These are phyloP conservation scores for Sclerodermus sp. DNA, from an alignment of 2,888 invertebrate genomes.

Conservation along the genomic window DNA sequence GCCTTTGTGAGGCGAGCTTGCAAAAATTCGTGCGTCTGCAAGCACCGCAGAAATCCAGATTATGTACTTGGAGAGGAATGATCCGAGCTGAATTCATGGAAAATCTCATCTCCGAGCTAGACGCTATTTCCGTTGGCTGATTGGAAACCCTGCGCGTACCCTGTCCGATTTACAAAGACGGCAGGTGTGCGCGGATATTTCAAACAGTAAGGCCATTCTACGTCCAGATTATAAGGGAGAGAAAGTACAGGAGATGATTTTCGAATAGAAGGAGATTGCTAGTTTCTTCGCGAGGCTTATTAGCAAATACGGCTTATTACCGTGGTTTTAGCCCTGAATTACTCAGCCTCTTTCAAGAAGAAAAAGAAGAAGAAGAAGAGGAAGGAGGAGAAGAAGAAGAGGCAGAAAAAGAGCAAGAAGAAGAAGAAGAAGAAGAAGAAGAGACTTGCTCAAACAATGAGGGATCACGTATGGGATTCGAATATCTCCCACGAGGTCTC, in stretches of 20 bases:
- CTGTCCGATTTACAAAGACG: conserved; percentile 15
- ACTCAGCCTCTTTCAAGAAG: too few species aligned
- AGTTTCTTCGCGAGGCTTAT: conserved; percentile 2
- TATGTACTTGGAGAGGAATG: conserved; percentile 9
- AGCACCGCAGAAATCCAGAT: conserved; percentile 19
- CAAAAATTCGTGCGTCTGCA: conserved; percentile 14
- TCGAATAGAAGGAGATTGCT: conserved; percentile 11
- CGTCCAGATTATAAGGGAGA: neutral
- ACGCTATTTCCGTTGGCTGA: conserved; percentile 45
- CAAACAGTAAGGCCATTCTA: conserved; percentile 15
- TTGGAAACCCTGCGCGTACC: conserved; percentile 35
- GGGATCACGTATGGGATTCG: too few species aligned
- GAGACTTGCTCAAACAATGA: too few species aligned
- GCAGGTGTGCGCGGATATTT: conserved; percentile 15
- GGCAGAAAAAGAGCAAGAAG: too few species aligned
- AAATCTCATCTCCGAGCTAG: conserved; percentile 46
- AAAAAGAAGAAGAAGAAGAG: neutral
- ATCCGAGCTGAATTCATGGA: conserved; percentile 25
- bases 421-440: too few species aligned
- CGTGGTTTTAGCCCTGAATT: too few species aligned
- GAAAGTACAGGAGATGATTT: neutral
- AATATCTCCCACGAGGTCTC: too few species aligned
- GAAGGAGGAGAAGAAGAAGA: too few species aligned
- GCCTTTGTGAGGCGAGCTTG: conserved; percentile 2
- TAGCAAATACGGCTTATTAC: neutral